These are phyloP conservation scores for Cantharis rufa DNA, from an alignment of 2,888 invertebrate species.

Conservation along the genomic window DNA sequence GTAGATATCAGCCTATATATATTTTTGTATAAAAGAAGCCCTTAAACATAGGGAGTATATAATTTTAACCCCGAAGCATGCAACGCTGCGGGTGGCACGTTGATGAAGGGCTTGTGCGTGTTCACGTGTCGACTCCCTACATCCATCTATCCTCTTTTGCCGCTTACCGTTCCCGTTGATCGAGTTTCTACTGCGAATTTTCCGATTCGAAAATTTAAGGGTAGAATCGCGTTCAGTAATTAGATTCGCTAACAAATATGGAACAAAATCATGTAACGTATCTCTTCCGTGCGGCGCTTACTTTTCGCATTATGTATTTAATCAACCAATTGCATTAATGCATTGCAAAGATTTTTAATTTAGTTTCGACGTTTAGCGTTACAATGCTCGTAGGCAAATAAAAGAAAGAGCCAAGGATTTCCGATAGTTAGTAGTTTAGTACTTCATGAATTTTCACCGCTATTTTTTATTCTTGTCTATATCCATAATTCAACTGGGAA, in stretches of 20 bases:
- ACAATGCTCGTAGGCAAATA: neutral
- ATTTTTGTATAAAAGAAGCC: conserved; percentile 23
- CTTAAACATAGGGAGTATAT: conserved; percentile 25
- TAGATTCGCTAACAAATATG: conserved; percentile 27
- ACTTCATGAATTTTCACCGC: neutral
- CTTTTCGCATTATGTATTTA: neutral
- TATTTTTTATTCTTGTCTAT: conserved; percentile 1
- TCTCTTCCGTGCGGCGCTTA: neutral
- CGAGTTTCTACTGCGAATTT: conserved; percentile 19
- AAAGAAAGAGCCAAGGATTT: neutral
- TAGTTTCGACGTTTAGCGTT: neutral
- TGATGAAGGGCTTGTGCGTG: conserved; percentile 32
- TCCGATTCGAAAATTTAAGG: conserved; percentile 25
- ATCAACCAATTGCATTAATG: neutral
- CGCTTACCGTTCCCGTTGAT: conserved; percentile 16
- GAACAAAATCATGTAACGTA: neutral
- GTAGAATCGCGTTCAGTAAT: conserved; percentile 27
- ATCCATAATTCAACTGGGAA: conserved; percentile 1
- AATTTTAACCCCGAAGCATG: conserved; percentile 30
- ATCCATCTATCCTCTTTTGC: conserved; percentile 29
- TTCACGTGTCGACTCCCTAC: conserved; percentile 28
- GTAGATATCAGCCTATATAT: conserved; percentile 4
- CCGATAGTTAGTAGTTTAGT: neutral
- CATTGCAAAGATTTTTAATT: neutral
- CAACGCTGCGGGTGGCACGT: conserved; percentile 28